These are phyloP conservation scores for Cyphomyrus plagiostoma DNA, from an alignment of 2,113 vertebrate genomes.

Conservation along the genomic window DNA sequence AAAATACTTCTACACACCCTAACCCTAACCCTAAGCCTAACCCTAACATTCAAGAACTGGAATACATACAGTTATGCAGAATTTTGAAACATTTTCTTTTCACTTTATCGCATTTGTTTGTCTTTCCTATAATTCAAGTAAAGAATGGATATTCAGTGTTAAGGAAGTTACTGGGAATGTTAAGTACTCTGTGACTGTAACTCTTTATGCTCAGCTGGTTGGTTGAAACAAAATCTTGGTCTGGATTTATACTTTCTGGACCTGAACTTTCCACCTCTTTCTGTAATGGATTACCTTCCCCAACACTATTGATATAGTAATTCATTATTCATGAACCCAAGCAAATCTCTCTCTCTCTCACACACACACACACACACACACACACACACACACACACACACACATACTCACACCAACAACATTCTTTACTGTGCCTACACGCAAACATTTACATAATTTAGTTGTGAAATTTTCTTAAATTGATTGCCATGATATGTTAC, in stretches of 20 bases:
- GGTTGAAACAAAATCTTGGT: no score
- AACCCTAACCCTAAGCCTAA: background rate
- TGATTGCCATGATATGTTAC: background rate
- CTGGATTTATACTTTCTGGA: no score
- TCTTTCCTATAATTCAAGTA: background rate
- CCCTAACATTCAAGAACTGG: background rate
- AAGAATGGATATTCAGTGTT: background rate
- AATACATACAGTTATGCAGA: background rate
- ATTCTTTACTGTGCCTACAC: no score
- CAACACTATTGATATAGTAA: background rate
- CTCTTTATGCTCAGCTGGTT: no score
- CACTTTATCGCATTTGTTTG: background rate
- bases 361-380: no score
- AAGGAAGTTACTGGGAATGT: no score
- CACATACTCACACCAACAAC: no score
- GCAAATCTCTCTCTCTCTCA: background rate
- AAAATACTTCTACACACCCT: background rate
- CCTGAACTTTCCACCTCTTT: no score
- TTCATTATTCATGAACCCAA: background rate
- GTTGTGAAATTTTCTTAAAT: background rate
- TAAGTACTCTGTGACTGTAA: no score
- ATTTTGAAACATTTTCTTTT: background rate
- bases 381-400: no score
- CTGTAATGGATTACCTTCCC: no score
- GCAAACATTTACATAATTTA: background rate